A percentile compares a stretch with the other conserved stretches of the same genome.
Conservation (phyloP, 2,888 invertebrate species). For the Pterobdella sp. region DNA sequence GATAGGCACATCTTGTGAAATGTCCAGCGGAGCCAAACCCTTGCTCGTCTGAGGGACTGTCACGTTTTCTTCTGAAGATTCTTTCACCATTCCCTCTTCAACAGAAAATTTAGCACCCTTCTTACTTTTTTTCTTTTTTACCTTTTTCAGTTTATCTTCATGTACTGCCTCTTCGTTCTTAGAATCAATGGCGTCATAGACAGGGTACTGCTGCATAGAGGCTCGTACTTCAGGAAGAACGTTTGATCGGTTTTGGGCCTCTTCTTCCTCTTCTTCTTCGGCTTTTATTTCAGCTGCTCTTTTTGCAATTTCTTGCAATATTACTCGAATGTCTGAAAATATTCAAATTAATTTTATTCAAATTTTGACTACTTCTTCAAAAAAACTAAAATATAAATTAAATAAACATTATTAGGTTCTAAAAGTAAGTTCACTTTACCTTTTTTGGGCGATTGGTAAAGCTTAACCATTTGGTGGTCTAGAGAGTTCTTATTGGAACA, state of each 20-base stretch:
- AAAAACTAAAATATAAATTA: neutral
- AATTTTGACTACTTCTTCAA: neutral
- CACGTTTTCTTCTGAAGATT: neutral
- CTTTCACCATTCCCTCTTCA: neutral
- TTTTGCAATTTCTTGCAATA: neutral
- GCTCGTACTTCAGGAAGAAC: neutral
- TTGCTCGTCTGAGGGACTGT: neutral
- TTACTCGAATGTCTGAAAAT: slow-evolving; percentile 3
- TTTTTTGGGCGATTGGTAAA: slow-evolving; percentile 36
- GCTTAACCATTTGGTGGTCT: slow-evolving; percentile 31
- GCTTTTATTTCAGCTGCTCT: neutral
- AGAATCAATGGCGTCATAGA: slow-evolving; percentile 11
- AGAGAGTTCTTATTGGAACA: slow-evolving; percentile 31
- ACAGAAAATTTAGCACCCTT: neutral
- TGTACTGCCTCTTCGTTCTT: neutral
- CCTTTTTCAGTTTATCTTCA: neutral
- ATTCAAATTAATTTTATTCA: neutral
- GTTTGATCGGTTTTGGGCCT: neutral
- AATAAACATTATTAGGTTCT: neutral
- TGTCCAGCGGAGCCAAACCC: neutral
- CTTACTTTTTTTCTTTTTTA: slow-evolving; percentile 15
- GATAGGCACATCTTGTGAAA: slow-evolving; percentile 4
- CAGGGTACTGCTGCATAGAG: neutral
- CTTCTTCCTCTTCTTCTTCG: slow-evolving; percentile 1
- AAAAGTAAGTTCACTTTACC: slow-evolving; percentile 20